phyloP scores from a whole-genome alignment of 1,140 invertebrate genomes.

The Tetragnatha versicolor region DNA sequence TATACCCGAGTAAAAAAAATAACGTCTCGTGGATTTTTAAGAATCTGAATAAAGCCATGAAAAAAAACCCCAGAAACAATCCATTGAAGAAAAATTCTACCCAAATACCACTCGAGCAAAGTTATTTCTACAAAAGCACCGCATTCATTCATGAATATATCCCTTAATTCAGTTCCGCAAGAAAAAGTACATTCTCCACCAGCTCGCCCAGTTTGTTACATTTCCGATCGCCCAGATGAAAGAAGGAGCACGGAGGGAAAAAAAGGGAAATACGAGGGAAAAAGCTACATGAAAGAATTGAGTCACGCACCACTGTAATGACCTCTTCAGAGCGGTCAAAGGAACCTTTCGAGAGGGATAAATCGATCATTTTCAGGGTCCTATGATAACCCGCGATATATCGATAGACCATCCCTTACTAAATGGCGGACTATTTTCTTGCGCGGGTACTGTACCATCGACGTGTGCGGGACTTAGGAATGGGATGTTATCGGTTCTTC shows the following conservation, averaged over 20 bases:
- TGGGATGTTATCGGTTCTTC: slow-evolving; percentile 46
- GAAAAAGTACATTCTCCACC: slow-evolving; percentile 12
- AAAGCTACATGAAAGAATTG: slow-evolving; percentile 38
- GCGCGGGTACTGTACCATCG: neutral
- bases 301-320: slow-evolving; percentile 48
- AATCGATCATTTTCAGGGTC: slow-evolving; percentile 42
- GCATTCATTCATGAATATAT: neutral
- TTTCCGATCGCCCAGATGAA: slow-evolving; percentile 28
- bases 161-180: neutral
- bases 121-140: too few relatives aligned
- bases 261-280: neutral
- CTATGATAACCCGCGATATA: slow-evolving; percentile 49
- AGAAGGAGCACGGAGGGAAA: slow-evolving; percentile 7
- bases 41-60: too few relatives aligned
- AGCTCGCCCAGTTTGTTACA: slow-evolving; percentile 14
- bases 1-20: too few relatives aligned
- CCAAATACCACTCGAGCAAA: too few relatives aligned
- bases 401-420: slow-evolving; percentile 45
- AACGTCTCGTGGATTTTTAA: too few relatives aligned
- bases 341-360: slow-evolving; percentile 35
- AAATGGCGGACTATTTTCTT: slow-evolving; percentile 50
- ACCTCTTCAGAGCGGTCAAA: slow-evolving; percentile 49
- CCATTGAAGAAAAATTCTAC: too few relatives aligned
- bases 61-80: too few relatives aligned
- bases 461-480: neutral